Evolutionary conservation across 2,888 invertebrate genomes (phyloP), one percentile per base, ranked within the genome.

Genomic region (Tenodera sinensis): DNA sequence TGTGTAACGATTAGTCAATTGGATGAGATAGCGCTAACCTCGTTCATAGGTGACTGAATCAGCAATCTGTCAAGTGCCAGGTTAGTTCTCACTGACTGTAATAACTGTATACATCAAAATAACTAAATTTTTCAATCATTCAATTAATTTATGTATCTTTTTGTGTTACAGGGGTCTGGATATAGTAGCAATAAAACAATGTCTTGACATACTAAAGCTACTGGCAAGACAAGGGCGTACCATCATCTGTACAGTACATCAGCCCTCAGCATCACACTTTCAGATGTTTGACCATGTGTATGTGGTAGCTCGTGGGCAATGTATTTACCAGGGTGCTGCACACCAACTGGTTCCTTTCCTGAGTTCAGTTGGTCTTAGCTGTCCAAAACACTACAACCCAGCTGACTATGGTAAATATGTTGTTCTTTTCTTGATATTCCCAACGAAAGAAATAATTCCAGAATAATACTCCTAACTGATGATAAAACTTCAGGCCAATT

Each of bases 191-290:
- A 96, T 96, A 89, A 96, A 96, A 91, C 96, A 97, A 92, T 95
- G 96, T 91, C 95, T 97, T 30, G 94, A 95, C 3, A 93, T 97
- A 2, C 93, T 97, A 25, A 95, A 96, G 91, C 94, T 95, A 28
- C 94, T 97, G 88, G 96, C 96, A 0, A 94, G 95, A 27, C 95
- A 96, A 91, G 97, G 97, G 12, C 93, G 97, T 88, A 97, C 96
- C 9, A 96, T 97, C 89, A 95, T 97, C 90, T 97, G 97, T 93
- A 97, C 97, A 1, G 95, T 97, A 89, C 97, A 97, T 93, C 97
- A 97, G 92, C 97, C 97, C 0, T 96, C 96, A 8, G 96, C 97
- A 0, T 96, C 96, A 25, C 94, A 97, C 84, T 97, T 97, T 92
- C 94, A 96, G 88, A 95, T 96, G 92, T 97, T 97, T 92, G 97